Evolutionary conservation across 2,888 invertebrate species (phyloP).

Genomic region (Ernsta delagoae): DNA sequence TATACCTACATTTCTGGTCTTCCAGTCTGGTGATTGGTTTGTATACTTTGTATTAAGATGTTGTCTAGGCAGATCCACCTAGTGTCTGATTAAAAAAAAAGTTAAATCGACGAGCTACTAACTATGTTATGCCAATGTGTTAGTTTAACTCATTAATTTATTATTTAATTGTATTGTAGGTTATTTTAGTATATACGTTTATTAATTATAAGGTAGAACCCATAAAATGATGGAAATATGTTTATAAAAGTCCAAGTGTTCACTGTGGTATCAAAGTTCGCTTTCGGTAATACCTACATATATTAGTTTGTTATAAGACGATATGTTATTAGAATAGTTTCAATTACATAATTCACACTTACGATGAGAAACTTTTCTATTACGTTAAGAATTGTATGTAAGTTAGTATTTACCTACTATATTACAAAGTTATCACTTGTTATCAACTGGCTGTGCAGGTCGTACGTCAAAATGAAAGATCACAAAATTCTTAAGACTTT

Average conservation of each 20-base stretch:
- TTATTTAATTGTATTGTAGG: no score
- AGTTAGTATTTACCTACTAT: background rate
- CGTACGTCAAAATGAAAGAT: conserved; percentile 59
- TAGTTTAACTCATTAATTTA: no score
- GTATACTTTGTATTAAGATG: no score
- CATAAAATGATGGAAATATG: background rate
- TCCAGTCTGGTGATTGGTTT: no score
- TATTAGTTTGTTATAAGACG: background rate
- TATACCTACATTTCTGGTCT: background rate
- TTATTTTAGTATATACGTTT: no score
- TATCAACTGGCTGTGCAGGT: background rate
- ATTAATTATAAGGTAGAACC: no score
- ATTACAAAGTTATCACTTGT: conserved; percentile 2
- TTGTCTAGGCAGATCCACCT: no score
- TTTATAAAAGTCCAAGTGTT: background rate
- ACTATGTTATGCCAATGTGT: no score
- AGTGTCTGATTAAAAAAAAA: no score
- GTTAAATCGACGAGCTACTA: no score
- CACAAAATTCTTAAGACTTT: conserved; percentile 60
- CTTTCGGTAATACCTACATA: background rate
- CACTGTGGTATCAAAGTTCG: background rate
- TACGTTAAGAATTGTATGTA: background rate
- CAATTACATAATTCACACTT: background rate
- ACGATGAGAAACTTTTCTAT: background rate
- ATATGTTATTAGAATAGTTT: background rate